Evolutionary conservation across 2,888 invertebrate species (phyloP).

Genomic region (Pristionchus arcanus): DNA sequence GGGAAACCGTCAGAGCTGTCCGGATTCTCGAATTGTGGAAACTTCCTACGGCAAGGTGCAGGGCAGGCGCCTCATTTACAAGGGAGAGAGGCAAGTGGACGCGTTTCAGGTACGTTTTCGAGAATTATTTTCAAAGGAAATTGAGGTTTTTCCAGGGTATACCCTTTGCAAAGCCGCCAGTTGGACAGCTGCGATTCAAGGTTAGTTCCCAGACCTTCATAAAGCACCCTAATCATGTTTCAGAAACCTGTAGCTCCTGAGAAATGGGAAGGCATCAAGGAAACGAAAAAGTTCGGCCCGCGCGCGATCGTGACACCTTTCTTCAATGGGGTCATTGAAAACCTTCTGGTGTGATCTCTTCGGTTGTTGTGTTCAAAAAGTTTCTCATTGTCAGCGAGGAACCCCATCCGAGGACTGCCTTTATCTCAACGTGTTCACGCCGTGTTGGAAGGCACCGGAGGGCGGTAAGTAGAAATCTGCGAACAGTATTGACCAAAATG

Average conservation of each 20-base stretch:
- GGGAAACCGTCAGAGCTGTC: not conserved
- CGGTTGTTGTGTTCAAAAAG: too few relatives aligned
- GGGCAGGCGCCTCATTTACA: not conserved
- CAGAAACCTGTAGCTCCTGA: slow-evolving; percentile 64
- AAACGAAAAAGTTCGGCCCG: slow-evolving; percentile 62
- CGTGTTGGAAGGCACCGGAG: slow-evolving; percentile 7
- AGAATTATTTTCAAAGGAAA: not conserved
- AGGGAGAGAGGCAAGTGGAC: slow-evolving; percentile 35
- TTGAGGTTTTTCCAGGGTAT: slow-evolving; percentile 64
- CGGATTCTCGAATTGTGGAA: slow-evolving; percentile 25
- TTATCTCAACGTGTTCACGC: slow-evolving; percentile 50
- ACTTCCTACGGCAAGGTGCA: slow-evolving; percentile 6
- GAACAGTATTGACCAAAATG: too few relatives aligned
- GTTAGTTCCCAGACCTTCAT: not conserved
- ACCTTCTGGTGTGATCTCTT: not conserved
- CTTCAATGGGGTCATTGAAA: not conserved
- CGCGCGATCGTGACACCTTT: not conserved
- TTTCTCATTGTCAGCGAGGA: not conserved
- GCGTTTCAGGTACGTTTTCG: slow-evolving; percentile 33
- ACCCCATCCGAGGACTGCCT: slow-evolving; percentile 27
- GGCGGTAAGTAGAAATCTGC: not conserved
- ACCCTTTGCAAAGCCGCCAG: slow-evolving; percentile 75
- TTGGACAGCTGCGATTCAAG: slow-evolving; percentile 72
- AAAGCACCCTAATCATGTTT: not conserved
- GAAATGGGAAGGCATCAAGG: slow-evolving; percentile 63